Conservation (phyloP, 2,113 vertebrate species). For the Nasalis larvatus region DNA sequence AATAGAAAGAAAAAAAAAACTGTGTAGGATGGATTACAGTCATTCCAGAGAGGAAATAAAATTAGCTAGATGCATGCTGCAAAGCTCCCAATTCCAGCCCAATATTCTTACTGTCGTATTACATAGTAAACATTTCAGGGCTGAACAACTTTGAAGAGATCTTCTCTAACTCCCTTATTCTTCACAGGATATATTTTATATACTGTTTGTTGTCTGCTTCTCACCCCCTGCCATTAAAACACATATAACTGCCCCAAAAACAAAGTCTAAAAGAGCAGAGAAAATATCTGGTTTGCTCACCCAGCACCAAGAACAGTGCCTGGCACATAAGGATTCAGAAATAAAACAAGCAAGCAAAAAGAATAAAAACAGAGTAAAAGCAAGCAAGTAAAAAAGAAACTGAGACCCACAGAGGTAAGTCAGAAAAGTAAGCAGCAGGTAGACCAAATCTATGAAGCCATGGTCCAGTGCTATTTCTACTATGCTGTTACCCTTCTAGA, state of each 20-base stretch:
- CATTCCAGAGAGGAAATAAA: not conserved
- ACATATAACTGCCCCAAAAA: not conserved
- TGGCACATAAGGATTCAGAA: not conserved
- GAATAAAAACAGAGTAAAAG: not conserved
- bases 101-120: not conserved
- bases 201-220: not conserved
- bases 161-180: not conserved
- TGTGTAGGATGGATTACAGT: not conserved
- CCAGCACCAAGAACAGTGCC: not conserved
- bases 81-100: not conserved
- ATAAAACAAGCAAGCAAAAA: not conserved
- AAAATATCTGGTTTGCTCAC: not conserved
- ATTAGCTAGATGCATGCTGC: not conserved
- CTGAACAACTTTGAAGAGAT: not conserved
- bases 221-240: not conserved
- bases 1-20: not conserved
- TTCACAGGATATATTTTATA: not conserved
- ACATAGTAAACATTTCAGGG: not conserved
- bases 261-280: not conserved
- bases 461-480: not conserved
- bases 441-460: not conserved
- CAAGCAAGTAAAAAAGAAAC: not conserved
- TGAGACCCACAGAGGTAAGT: not conserved
- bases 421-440: not conserved
- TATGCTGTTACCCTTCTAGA: not conserved